Evolutionary conservation across 2,113 vertebrate genomes (phyloP), one percentile per base, ranked within the genome.

Genomic region (Mesembrinibis cayennensis): DNA sequence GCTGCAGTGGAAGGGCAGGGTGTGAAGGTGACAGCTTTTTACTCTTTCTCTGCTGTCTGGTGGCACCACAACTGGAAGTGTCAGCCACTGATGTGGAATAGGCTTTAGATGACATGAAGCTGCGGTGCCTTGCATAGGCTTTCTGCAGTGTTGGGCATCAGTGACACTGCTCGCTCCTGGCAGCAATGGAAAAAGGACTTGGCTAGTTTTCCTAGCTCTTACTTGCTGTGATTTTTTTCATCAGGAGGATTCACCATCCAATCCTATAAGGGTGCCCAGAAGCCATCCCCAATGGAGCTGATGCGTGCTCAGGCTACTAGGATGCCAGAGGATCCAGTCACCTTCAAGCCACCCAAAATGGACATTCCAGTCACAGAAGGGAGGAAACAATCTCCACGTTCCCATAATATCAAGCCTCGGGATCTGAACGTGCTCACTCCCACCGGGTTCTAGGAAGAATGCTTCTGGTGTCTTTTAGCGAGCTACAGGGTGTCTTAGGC

Each of bases 361-460:
- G 99, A 99, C 78, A 94, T 99, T 95, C 97, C 98, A 11, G 92
- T 87, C 83, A 63, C 94, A 29, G 99, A 99, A 71, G 97, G 95
- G 45, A 99, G 98, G 95, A 99, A 96, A 80, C 97, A 84, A 34
- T 88, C 97, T 27, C 86, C 98, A 13, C 97, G 98, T 71, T 98
- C 98, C 53, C 99, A 99, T 97, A 99, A 98, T 72, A 98, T 99
- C 91, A 98, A 98, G 93, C 98, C 98, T 8, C 97, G 99, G 52
- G 99, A 99, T 97, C 96, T 99, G 98, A 99, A 99, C 16, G 97
- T 99, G 93, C 98, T 99, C 73, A 99, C 99, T 32, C 99, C 99
- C 66, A 99, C 99, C 1, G 99, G 99, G 45, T 99, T 99, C 97
- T 99, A 98, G 97, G 49, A 65, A 25, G 63, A 83, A 66, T 52